phyloP scores from a whole-genome alignment of 2,888 invertebrate species.

The Sicus ferrugineus region DNA sequence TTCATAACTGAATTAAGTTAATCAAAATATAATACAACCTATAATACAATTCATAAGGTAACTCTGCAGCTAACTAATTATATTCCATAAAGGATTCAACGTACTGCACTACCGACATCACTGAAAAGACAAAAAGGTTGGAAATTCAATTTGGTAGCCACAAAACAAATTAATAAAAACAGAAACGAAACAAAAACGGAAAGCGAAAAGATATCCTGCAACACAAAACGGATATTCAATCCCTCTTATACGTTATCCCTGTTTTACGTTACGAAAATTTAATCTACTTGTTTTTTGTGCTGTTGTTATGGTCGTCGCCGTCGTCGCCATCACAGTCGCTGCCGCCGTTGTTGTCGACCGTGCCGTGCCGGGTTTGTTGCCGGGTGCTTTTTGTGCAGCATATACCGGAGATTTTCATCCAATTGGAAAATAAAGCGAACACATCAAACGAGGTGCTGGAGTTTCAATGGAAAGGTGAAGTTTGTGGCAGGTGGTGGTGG shows the following conservation, averaged over 20 bases:
- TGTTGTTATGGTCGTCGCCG: neutral
- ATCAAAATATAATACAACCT: neutral
- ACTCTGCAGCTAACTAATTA: too few species aligned
- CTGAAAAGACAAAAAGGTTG: neutral
- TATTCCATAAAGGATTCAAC: too few species aligned
- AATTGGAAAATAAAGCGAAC: conserved; percentile 11
- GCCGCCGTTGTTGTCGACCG: neutral
- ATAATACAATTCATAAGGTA: too few species aligned
- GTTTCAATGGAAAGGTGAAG: neutral
- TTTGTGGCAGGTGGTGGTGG: neutral
- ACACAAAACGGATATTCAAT: conserved; percentile 15
- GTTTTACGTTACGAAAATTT: conserved; percentile 26
- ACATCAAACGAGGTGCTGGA: conserved; percentile 18
- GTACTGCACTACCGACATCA: too few species aligned
- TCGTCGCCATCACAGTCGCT: neutral
- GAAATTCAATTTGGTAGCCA: conserved; percentile 21
- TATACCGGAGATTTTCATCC: conserved; percentile 22
- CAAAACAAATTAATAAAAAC: conserved; percentile 9
- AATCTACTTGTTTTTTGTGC: conserved; percentile 4
- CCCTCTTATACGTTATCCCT: conserved; percentile 1
- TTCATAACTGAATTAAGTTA: neutral
- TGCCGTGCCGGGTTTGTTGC: conserved; percentile 14
- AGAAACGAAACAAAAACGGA: neutral
- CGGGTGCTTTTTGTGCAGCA: conserved; percentile 28
- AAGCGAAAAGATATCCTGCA: conserved; percentile 6